Base-by-base conservation (phyloP, 2,888 invertebrate species). In the Apotomis turbidana region DNA sequence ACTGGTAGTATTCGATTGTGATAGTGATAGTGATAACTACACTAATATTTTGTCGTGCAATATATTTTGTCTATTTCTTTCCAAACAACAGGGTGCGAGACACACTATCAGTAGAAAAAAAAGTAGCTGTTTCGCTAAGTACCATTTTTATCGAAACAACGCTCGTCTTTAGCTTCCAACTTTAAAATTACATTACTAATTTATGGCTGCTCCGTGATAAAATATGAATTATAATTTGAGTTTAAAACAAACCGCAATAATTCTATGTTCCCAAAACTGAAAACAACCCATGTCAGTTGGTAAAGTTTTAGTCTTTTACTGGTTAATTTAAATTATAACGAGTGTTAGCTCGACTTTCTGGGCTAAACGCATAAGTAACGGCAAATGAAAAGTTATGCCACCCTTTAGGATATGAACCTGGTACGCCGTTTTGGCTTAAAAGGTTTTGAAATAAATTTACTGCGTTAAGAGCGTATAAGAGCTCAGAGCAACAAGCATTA, bases 351-450 rank as follows among this genome's bases (percentile, higher is more conserved):
- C 57, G 63, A 72, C 72, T 72, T 72, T 72, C 44, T 64, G 68
- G 44, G 60, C 54, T 58, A 62, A 71, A 74, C 61, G 68, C 51
- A 68, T 75, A 74, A 74, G 74, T 74, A 70, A 67, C 59, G 74
- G 74, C 62, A 80, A 84, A 82, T 83, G 76, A 79, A 74, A 80
- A 83, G 78, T 83, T 83, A 84, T 81, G 74, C 78, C 75, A 44
- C 83, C 81, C 80, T 77, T 80, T 76, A 78, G 82, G 78, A 78
- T 78, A 80, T 76, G 67, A 71, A 46, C 63, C 44, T 9, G 54
- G 55, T 15, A 27, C 52, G 44, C 46, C 58, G 68, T 52, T 58
- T 61, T 41, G 58, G 52, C 58, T 62, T 58, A 58, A 72, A 58
- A 72, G 57, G 71, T 59, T 62, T 46, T n/a, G 10, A 6, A 67